Base-by-base conservation (phyloP, 2,888 invertebrate species). In the Muschampia plurimacula region DNA sequence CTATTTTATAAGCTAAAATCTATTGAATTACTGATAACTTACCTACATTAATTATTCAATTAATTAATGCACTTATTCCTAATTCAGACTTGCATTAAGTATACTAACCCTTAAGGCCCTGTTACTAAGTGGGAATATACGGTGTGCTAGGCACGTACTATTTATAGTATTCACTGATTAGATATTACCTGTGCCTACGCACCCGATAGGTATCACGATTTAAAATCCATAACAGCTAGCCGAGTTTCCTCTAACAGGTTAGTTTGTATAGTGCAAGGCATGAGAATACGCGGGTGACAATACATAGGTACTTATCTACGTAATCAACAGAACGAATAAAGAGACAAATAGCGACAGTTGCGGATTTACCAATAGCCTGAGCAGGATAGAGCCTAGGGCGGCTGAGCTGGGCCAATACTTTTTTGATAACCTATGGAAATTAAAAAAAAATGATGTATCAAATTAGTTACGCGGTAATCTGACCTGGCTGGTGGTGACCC, bases 201-300 rank as follows among this genome's bases (percentile, higher is more conserved):
- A 22, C 10, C 22, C 55, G 55, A 67, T 67, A 55, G 22, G 2
- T 67, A 55, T 67, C 67, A 46, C 59, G 59, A 67, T 59, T 57
- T 59, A 67, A 60, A 67, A 67, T 32, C 67, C 67, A 67, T 67
- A 67, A 57, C 55, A 52, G 55, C 55, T 22, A 67, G 46, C 22
- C 44, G 15, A 44, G 59, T 59, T 67, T 59, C 59, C 67, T 59
- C 28, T 67, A 59, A 60, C 44, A 32, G 46, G 44, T 59, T 67
- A 32, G 57, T 28, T 64, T 59, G 44, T 67, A n/a, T 52, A 59
- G 59, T 46, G 44, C 59, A 67, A 67, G 46, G 13, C 1, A 60
- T 12, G n/a, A 28, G 36, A 36, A n/a, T 62, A 62, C 62, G 39
- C 59, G 59, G 13, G 22, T 62, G 4, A 3, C 1, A 57, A 8